Conservation (phyloP, 2,113 vertebrate genomes). For the Protomyctophum bolini region DNA sequence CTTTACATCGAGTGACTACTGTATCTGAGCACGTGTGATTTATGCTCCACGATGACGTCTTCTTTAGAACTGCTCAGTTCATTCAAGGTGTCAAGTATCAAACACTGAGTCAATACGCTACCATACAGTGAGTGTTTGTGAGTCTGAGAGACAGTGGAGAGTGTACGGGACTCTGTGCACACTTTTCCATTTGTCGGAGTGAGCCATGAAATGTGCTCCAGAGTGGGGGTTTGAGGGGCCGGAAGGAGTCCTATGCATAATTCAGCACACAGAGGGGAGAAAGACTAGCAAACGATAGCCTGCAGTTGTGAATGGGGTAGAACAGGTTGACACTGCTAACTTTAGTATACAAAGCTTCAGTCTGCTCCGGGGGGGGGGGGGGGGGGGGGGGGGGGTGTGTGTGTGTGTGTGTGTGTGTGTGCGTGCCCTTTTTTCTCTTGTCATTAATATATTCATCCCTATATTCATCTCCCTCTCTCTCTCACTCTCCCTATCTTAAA, state of each 20-base stretch:
- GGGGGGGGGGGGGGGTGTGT: too few relatives aligned
- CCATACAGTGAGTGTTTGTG: neutral
- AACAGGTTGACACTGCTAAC: conserved; percentile 32
- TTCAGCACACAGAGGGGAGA: conserved; percentile 48
- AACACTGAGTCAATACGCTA: conserved; percentile 5
- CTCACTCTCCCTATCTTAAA: neutral
- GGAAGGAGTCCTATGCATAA: conserved; percentile 47
- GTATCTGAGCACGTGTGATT: conserved; percentile 25
- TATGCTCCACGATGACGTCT: conserved; percentile 37
- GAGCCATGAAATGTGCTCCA: conserved; percentile 44
- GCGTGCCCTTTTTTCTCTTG: neutral
- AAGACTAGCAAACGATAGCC: conserved; percentile 53
- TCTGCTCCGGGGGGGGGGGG: too few relatives aligned
- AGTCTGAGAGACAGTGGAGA: neutral
- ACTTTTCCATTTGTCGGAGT: conserved; percentile 30
- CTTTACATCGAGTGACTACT: conserved; percentile 39
- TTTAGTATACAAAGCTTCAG: neutral
- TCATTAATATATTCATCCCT: neutral
- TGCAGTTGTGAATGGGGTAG: conserved; percentile 33
- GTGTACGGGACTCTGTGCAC: conserved; percentile 15
- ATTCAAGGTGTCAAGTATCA: conserved; percentile 32
- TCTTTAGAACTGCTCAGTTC: conserved; percentile 24
- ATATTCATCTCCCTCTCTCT: neutral
- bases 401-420: too few relatives aligned
- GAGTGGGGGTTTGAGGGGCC: conserved; percentile 24